Base-by-base conservation (phyloP, 2,113 vertebrate genomes). In the Sorex fumeus region DNA sequence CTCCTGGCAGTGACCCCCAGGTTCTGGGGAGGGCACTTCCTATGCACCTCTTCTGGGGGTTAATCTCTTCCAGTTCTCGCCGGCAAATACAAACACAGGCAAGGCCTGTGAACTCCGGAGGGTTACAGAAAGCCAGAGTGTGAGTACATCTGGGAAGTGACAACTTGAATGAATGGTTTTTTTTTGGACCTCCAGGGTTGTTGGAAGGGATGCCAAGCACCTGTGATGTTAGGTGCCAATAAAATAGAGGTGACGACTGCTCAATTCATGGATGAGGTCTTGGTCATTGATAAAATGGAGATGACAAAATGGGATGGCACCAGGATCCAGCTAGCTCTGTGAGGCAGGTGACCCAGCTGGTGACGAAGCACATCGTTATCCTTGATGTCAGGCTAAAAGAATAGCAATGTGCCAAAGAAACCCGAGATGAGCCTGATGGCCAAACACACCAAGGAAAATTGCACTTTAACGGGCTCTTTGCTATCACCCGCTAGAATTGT, bases 401-500 rank as follows among this genome's bases (percentile, higher is more conserved):
- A 94, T 32, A 36, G 53, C 74, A 34, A 1, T 28, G 11, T 34
- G 67, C 34, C 83, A 80, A 23, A 62, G 36, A 81, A 72, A 80
- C 28, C 40, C 6, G 21, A 32, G 28, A 16, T 0, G 1, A 45
- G 67, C 71, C 19, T 28, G 34, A 85, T 8, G 43, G 71, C 50
- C 66, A 34, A 18, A 67, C 71, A 47, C 45, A 18, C 0, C 40
- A 40, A 4, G 62, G 28, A 70, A 75, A 70, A 90, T 0, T 62
- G 77, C 10, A 67, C 50, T 57, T 43, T 79, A 47, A 86, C 9
- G 16, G 34, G 70, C 27, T 57, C 30, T 78, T n/a, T 47, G 45
- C 43, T 85, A 85, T 34, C 27, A 47, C 34, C 74, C 57, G 87
- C 77, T 45, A 85, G 16, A 91, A 80, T 30, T 15, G 32, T 57